Evolutionary conservation across 2,888 invertebrate species (phyloP), one percentile per base, ranked within the genome.

Genomic region (Pammene aurita): DNA sequence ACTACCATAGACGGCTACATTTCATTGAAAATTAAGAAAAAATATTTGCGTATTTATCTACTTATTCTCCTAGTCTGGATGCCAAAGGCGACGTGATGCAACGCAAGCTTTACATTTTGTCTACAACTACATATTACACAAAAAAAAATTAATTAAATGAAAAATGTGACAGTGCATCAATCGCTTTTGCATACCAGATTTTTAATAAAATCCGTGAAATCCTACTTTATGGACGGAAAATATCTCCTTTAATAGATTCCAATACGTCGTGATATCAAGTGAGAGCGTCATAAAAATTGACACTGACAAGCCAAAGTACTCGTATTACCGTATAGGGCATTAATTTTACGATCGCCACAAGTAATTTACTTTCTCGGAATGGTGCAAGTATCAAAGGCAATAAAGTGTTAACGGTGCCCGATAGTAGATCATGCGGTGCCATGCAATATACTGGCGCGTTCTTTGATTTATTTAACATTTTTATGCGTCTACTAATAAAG

Each of bases 301-400:
- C 87, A 89, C 79, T 83, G 88, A 88, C 86, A 85, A 81, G 83
- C 78, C 78, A 77, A 82, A 84, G 85, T 85, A 84, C 87, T 88
- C 84, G 86, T 84, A 82, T 90, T 89, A 88, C 87, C 84, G 85
- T 86, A 87, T 84, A 85, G 80, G 82, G 84, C 84, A 87, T 88
- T 89, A 89, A 90, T 84, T 90, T 91, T 88, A 90, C 85, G 89
- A 87, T 85, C 84, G 80, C 84, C 76, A 80, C 78, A 79, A 84
- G 85, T 88, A 87, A 90, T 89, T 89, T 88, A 91, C 86, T 88
- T 90, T 88, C 88, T 88, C 80, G 83, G 85, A 91, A 89, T 89
- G 85, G 83, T 83, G 84, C 81, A 85, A 88, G 87, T 87, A 85
- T 83, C 84, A 87, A 85, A 81, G 77, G 86, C 83, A 85, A 86